A percentile compares a stretch with the other conserved stretches of the same genome.
Conservation (phyloP, 2,888 invertebrate species). For the Phengaris alcon region DNA sequence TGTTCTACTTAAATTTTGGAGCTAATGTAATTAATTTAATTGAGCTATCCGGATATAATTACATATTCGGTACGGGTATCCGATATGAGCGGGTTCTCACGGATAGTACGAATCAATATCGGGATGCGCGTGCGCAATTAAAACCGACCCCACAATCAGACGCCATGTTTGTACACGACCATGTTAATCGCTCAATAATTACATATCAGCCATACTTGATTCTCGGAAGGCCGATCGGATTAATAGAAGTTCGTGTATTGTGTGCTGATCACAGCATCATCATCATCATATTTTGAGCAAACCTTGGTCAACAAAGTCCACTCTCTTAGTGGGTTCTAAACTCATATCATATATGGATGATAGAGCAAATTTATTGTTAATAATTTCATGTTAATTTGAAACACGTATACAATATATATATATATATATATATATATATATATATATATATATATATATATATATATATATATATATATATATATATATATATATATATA, state of each 20-base stretch:
- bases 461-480: too few relatives aligned
- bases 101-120: conserved; percentile 53
- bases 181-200: conserved; percentile 79
- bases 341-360: too few relatives aligned
- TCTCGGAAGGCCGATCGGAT: conserved; percentile 77
- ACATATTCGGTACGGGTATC: conserved; percentile 16
- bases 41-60: conserved; percentile 16
- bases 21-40: conserved; percentile 12
- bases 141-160: conserved; percentile 78
- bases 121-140: conserved; percentile 78
- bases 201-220: conserved; percentile 72
- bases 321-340: too few relatives aligned
- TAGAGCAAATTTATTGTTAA: too few relatives aligned
- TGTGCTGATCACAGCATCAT: neutral
- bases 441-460: too few relatives aligned
- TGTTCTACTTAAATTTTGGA: neutral
- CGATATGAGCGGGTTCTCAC: conserved; percentile 10
- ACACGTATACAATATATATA: too few relatives aligned
- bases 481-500: too few relatives aligned
- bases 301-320: too few relatives aligned
- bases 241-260: conserved; percentile 56
- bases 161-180: conserved; percentile 79
- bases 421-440: too few relatives aligned
- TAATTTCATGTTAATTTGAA: too few relatives aligned
- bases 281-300: neutral